Percentiles rank a stretch among this genome's conserved stretches.
Evolutionary conservation across 1,140 invertebrate genomes (phyloP).

Genomic region (Caerostris extrusa): DNA sequence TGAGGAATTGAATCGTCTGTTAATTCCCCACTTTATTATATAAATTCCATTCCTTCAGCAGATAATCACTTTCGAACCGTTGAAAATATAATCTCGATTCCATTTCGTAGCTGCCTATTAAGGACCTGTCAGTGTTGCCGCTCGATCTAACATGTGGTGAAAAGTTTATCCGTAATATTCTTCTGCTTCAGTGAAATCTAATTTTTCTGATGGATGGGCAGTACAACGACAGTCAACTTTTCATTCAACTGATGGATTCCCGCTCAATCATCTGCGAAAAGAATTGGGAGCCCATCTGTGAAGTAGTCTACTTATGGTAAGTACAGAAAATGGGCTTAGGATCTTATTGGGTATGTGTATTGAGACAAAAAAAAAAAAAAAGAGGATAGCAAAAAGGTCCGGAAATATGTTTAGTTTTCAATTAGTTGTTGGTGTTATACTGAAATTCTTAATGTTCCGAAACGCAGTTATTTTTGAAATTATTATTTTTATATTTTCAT

Average conservation of each 20-base stretch:
- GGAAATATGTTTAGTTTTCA: too few relatives aligned
- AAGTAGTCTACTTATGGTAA: slow-evolving; percentile 34
- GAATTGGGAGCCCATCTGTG: slow-evolving; percentile 9
- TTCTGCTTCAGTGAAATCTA: slow-evolving; percentile 12
- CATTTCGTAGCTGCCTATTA: background rate
- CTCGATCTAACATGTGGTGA: background rate
- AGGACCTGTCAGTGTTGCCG: background rate
- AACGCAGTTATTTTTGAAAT: too few relatives aligned
- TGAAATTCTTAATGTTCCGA: too few relatives aligned
- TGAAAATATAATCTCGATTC: background rate
- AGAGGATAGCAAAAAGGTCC: too few relatives aligned
- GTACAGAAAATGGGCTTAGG: background rate
- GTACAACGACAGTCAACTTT: slow-evolving; percentile 16
- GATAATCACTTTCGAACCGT: background rate
- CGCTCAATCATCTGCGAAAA: background rate
- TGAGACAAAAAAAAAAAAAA: background rate
- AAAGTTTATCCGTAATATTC: background rate
- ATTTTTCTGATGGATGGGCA: slow-evolving; percentile 25
- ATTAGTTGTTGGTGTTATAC: too few relatives aligned
- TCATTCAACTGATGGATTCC: slow-evolving; percentile 33
- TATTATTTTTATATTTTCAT: too few relatives aligned
- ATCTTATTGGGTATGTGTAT: background rate
- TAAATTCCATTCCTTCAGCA: background rate
- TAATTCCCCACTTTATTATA: background rate
- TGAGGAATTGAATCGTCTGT: too few relatives aligned